These are phyloP conservation scores for Phalloptychus januarius DNA, from an alignment of 2,797 vertebrate species.

Conservation along the genomic window DNA sequence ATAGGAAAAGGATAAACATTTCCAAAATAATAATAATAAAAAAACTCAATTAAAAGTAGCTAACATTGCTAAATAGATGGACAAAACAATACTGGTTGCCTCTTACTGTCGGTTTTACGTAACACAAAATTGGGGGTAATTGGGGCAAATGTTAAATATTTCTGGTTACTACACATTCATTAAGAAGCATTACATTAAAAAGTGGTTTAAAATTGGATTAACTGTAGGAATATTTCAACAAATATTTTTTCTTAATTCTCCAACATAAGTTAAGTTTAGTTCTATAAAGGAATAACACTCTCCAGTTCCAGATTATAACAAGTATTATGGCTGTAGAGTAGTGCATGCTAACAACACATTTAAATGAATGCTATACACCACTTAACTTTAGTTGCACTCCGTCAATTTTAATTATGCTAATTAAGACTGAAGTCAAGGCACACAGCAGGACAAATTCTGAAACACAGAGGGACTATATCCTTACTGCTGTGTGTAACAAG, in stretches of 20 bases:
- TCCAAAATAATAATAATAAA: background rate
- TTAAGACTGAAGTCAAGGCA: background rate
- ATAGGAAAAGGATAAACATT: background rate
- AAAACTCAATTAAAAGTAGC: background rate
- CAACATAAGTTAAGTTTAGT: no score
- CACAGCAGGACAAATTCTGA: background rate
- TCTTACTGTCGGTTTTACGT: no score
- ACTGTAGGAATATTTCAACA: background rate
- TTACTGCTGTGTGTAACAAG: background rate
- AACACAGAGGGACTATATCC: background rate
- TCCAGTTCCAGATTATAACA: background rate
- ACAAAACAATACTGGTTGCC: background rate
- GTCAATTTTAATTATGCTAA: background rate
- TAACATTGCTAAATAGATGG: background rate
- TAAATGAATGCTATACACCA: background rate
- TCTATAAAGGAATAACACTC: no score
- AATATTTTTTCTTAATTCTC: no score
- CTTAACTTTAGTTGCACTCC: background rate
- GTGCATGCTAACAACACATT: background rate
- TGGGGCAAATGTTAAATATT: no score
- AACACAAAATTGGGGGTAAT: no score
- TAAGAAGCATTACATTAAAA: no score
- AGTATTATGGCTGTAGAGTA: background rate
- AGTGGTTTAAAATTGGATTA: no score
- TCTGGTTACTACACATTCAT: no score